Conservation (phyloP, 1,140 invertebrate species). For the Steinernema khuongi region DNA sequence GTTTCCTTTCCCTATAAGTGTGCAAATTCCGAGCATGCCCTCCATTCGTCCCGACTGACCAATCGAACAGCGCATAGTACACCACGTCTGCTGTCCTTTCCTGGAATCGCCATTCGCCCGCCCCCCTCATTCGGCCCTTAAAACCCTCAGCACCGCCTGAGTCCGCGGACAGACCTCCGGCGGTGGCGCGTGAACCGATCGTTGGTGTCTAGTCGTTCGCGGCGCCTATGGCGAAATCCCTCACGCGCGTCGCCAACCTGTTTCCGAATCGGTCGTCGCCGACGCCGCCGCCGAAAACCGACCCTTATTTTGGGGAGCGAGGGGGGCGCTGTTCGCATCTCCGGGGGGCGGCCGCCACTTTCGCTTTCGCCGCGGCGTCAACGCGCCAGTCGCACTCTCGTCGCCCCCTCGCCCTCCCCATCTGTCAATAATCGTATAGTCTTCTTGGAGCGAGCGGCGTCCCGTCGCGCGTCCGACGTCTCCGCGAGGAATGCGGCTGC, state of each 20-base stretch:
- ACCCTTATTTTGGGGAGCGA: neutral
- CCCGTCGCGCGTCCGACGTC: constrained; percentile 7
- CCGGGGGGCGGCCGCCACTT: neutral
- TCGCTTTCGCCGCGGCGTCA: neutral
- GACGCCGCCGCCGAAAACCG: neutral
- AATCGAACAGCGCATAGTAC: neutral
- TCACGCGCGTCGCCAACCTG: constrained; percentile 7
- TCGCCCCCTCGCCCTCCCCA: neutral
- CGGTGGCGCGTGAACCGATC: neutral
- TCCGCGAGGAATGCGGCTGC: neutral
- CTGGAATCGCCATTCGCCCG: neutral
- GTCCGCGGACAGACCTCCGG: neutral
- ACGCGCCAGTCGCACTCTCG: neutral
- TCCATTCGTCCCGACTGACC: neutral
- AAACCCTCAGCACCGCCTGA: no score
- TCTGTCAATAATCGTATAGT: constrained; percentile 17
- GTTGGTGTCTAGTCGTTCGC: neutral
- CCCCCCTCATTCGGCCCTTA: no score
- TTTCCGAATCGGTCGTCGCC: neutral
- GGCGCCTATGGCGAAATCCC: neutral
- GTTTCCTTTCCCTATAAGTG: no score
- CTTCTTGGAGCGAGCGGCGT: neutral
- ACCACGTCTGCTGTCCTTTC: no score
- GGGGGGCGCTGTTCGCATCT: neutral
- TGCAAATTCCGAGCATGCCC: neutral